A percentile compares a stretch with the other conserved stretches of the same genome.
phyloP scores from a whole-genome alignment of 1,140 invertebrate species.

The Ceratina japonica region DNA sequence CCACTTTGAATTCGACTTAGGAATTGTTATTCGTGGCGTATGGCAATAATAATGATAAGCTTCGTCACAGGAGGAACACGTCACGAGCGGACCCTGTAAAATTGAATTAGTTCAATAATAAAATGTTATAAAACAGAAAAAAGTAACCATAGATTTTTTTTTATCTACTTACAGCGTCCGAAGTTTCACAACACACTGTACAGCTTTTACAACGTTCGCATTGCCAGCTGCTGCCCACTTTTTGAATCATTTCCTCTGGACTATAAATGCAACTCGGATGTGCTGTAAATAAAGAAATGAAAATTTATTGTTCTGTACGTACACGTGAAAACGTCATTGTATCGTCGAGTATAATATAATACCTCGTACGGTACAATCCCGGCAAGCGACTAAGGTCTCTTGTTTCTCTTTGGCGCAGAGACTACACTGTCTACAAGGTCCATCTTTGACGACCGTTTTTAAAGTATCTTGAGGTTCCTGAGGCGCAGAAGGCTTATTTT shows the following conservation, averaged over 20 bases:
- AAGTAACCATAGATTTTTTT: conserved; percentile 31
- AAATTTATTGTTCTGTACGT: neutral
- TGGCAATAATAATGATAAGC: conserved; percentile 90
- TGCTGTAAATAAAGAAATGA: conserved; percentile 76
- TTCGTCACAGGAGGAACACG: conserved; percentile 90
- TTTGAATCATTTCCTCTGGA: conserved; percentile 83
- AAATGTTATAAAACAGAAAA: conserved; percentile 15
- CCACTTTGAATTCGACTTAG: conserved; percentile 72
- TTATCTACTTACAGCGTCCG: conserved; percentile 82
- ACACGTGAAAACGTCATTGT: neutral
- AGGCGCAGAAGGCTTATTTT: conserved; percentile 78
- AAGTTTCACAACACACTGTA: conserved; percentile 85
- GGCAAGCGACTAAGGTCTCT: conserved; percentile 87
- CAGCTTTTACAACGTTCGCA: conserved; percentile 87
- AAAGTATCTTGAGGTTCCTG: conserved; percentile 71
- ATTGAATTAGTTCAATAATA: too few relatives aligned
- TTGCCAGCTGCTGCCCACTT: conserved; percentile 85
- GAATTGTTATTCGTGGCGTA: conserved; percentile 79
- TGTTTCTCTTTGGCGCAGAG: conserved; percentile 76
- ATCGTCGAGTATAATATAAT: conserved; percentile 55
- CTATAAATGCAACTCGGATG: conserved; percentile 84
- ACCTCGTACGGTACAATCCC: conserved; percentile 90
- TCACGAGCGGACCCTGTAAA: conserved; percentile 81
- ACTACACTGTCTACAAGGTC: conserved; percentile 78
- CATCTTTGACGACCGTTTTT: conserved; percentile 74